Percentiles rank a stretch among this genome's conserved stretches.
phyloP scores from a whole-genome alignment of 2,888 invertebrate genomes.

The Cancer borealis region DNA sequence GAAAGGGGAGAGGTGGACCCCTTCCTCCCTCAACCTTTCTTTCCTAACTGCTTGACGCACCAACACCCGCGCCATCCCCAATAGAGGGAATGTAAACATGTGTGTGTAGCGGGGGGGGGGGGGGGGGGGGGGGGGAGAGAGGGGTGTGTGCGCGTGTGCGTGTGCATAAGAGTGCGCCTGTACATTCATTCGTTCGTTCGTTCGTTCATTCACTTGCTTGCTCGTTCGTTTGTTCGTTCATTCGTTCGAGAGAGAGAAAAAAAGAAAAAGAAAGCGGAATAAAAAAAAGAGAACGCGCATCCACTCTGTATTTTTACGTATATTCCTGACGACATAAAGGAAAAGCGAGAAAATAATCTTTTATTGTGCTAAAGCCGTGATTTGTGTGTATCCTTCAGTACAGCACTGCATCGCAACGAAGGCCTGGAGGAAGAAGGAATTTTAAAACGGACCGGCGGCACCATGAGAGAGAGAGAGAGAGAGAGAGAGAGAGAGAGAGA shows the following conservation, averaged over 20 bases:
- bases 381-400: neutral
- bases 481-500: conserved; percentile 40
- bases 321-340: neutral
- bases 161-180: too few relatives aligned
- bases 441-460: neutral
- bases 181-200: too few relatives aligned
- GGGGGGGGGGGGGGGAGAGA: too few relatives aligned
- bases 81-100: neutral
- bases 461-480: conserved; percentile 15
- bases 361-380: conserved; percentile 23
- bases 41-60: neutral
- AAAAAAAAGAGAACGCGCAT: neutral
- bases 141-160: too few relatives aligned
- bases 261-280: conserved; percentile 14
- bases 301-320: neutral
- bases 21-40: neutral
- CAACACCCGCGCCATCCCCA: conserved; percentile 6
- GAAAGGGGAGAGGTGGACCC: neutral
- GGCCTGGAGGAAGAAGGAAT: neutral
- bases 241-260: too few relatives aligned
- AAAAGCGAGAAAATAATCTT: conserved; percentile 36
- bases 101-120: too few relatives aligned
- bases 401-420: neutral
- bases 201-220: too few relatives aligned
- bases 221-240: too few relatives aligned